Conservation (phyloP, 2,113 vertebrate genomes). For the Laticauda colubrina region DNA sequence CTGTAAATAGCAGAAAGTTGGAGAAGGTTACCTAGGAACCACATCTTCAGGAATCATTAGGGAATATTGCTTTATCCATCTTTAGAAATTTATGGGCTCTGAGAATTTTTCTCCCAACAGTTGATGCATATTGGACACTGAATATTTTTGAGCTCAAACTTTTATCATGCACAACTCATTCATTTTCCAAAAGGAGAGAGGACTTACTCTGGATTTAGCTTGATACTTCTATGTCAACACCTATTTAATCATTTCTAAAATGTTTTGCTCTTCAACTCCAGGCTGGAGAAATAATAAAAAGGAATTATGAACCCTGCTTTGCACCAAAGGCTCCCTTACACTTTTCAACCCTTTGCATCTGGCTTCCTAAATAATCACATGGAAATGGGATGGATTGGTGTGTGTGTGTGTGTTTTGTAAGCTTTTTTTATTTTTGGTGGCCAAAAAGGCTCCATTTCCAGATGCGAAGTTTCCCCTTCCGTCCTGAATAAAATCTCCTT, state of each 20-base stretch:
- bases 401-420: not conserved
- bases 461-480: constrained; percentile 37
- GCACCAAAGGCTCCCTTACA: not conserved
- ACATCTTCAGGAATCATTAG: not conserved
- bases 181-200: constrained; percentile 22
- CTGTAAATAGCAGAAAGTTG: not conserved
- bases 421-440: not conserved
- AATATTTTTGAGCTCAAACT: not conserved
- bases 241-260: constrained; percentile 4
- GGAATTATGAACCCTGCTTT: not conserved
- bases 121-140: not conserved
- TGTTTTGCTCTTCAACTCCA: accelerated
- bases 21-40: not conserved
- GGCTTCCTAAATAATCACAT: constrained; percentile 15
- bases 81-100: not conserved
- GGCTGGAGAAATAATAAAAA: not conserved
- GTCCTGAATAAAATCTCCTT: constrained; percentile 39
- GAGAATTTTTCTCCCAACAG: not conserved
- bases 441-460: not conserved
- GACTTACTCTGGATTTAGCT: constrained; percentile 41
- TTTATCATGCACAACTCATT: not conserved
- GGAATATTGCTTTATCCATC: not conserved
- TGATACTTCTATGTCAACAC: constrained; percentile 19
- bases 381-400: constrained; percentile 15
- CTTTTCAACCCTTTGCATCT: not conserved